Evolutionary conservation across 2,888 invertebrate genomes (phyloP), one percentile per base, ranked within the genome.

Genomic region (Euclidia mi): DNA sequence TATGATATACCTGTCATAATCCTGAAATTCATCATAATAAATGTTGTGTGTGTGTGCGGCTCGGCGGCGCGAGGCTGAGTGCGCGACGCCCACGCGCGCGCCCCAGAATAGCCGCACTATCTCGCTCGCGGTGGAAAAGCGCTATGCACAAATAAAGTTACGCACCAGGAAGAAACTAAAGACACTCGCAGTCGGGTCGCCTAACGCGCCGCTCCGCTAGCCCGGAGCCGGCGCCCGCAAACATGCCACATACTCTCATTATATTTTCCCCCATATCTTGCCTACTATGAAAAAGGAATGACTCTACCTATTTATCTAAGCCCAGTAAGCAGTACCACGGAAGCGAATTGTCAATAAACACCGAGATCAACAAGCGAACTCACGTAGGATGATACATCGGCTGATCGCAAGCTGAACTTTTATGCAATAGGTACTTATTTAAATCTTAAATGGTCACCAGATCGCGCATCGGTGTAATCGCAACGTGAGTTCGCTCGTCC

Each of bases 101-200:
- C 82, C 89, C 89, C 83, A 90, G 91, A 92, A 92, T 92, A 92
- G 92, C 88, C 87, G 81, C 88, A 81, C 85, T 84, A 85, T 85
- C 88, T 84, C 86, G 88, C 90, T 85, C 90, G 87, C 84, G 78
- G 85, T 65, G 81, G 90, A 87, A 89, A 91, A 89, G 89, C 90
- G 90, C 89, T 89, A 89, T 91, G 92, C 92, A 90, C 92, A 91
- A 90, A 92, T 92, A 92, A 89, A 89, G 88, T 84, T 87, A 87
- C 82, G 78, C 83, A 83, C 78, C 81, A 82, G 84, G 84, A 84
- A 82, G 90, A 90, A 90, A 90, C 87, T 81, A 82, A 87, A 90
- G 83, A 82, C 84, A 85, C 68, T 78, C 78, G 78, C 77, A 77
- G 66, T 65, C 77, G 65, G 71, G 71, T 75, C 78, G 81, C 76